Evolutionary conservation across 2,888 invertebrate genomes (phyloP).

Genomic region (Pristionchus japonicus): DNA sequence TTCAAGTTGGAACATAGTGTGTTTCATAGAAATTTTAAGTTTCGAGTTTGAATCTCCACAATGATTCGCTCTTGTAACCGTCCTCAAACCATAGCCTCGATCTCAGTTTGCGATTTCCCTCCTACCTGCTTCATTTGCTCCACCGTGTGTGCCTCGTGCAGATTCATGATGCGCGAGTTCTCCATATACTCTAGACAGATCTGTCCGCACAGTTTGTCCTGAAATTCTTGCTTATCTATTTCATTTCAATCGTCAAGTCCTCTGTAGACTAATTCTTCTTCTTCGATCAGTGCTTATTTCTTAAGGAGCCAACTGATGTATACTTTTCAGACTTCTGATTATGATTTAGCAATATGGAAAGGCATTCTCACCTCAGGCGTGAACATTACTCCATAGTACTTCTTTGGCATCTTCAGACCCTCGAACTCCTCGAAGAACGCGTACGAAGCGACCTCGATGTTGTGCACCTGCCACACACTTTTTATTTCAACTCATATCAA

Average conservation of each 20-base stretch:
- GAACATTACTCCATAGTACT: neutral
- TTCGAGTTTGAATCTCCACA: neutral
- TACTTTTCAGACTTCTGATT: no score
- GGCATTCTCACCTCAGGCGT: neutral
- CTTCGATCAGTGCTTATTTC: no score
- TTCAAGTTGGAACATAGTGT: neutral
- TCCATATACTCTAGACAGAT: conserved; percentile 2
- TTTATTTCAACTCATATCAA: neutral
- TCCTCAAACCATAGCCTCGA: no score
- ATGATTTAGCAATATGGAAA: no score
- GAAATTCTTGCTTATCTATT: neutral
- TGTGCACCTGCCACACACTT: conserved; percentile 15
- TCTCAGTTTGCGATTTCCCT: no score
- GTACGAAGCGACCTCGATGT: neutral
- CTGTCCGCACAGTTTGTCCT: neutral
- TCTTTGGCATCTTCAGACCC: neutral
- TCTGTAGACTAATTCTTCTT: neutral
- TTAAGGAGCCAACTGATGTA: no score
- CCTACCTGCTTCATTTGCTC: neutral
- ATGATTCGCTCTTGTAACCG: no score
- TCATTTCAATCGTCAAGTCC: neutral
- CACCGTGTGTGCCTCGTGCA: conserved; percentile 10
- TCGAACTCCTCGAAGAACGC: neutral
- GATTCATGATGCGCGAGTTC: conserved; percentile 10
- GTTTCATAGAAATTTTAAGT: neutral